These are phyloP conservation scores for Rhincodon typus DNA, from an alignment of 2,797 vertebrate genomes.

Conservation along the genomic window DNA sequence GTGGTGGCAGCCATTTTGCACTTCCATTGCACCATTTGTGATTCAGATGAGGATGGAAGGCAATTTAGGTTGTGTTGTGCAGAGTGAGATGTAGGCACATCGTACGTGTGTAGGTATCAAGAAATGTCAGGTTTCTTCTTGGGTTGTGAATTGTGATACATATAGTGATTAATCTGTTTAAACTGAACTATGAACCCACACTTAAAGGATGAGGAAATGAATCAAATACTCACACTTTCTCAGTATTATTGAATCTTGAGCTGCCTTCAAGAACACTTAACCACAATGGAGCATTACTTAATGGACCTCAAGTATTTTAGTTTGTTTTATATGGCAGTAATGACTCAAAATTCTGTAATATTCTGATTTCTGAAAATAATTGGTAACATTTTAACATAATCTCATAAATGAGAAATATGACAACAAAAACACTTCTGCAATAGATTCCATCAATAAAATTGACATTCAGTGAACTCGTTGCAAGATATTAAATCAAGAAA, in stretches of 20 bases:
- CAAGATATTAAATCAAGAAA: not conserved
- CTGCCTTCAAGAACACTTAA: not conserved
- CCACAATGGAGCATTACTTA: not conserved
- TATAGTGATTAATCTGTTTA: not conserved
- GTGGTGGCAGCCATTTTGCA: no score
- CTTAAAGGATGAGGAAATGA: not conserved
- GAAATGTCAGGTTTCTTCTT: not conserved
- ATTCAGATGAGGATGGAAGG: no score
- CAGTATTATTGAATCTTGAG: not conserved
- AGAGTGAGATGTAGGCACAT: no score
- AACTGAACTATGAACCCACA: not conserved
- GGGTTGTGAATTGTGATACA: not conserved
- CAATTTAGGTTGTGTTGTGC: no score
- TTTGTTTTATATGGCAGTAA: not conserved
- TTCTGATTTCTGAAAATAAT: not conserved
- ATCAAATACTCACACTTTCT: not conserved
- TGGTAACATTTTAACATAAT: not conserved
- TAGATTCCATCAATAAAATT: not conserved
- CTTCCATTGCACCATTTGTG: no score
- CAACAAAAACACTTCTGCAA: not conserved
- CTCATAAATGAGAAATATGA: not conserved
- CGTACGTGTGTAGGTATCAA: not conserved
- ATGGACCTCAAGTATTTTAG: not conserved
- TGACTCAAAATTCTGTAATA: not conserved
- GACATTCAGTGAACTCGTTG: not conserved